Evolutionary conservation across 2,888 invertebrate genomes (phyloP), one percentile per base, ranked within the genome.

Genomic region (Torymus auratus): DNA sequence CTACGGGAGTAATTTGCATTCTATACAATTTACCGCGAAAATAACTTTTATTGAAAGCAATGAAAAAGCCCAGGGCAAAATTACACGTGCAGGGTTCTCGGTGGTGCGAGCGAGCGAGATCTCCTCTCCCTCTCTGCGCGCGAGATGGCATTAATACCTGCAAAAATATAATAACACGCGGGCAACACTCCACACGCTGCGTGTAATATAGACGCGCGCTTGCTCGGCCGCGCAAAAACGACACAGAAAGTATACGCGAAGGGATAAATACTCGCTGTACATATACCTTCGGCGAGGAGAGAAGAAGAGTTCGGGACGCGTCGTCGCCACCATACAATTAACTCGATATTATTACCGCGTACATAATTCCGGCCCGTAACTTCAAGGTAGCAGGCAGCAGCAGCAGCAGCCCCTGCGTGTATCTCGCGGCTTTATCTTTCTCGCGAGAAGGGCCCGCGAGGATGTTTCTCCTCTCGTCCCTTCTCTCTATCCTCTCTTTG

Each of bases 341-440:
- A 86, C 83, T 83, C 83, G 85, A 86, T 86, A 86, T 87, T 87
- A 87, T 86, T 87, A 83, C 83, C 84, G 77, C 82, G 84, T 77
- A 73, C 81, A 84, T 85, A 87, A 87, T 85, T 82, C 76, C 83
- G 28, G 41, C 41, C 82, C 82, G 83, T 83, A 68, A 68, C 41
- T 78, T 67, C 41, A 61, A 61, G 17, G n/a, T 41, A 41, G 41
- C 20, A 20, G 20, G 20, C 20, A 20, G 20, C 20, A 20, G 58
- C 67, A 82, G 83, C 85, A 84, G 75, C 73, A 17, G 60, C 61
- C 41, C 52, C 74, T 20, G 11, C 65, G 5, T 20, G 41, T 23
- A 64, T 41, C 28, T 17, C 15, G 11, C 15, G 15, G n/a, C 17
- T 50, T 14, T 14, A 11, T 41, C n/a, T 70, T 58, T 70, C 50